phyloP scores from a whole-genome alignment of 2,113 vertebrate species.

The Takifugu bimaculatus region DNA sequence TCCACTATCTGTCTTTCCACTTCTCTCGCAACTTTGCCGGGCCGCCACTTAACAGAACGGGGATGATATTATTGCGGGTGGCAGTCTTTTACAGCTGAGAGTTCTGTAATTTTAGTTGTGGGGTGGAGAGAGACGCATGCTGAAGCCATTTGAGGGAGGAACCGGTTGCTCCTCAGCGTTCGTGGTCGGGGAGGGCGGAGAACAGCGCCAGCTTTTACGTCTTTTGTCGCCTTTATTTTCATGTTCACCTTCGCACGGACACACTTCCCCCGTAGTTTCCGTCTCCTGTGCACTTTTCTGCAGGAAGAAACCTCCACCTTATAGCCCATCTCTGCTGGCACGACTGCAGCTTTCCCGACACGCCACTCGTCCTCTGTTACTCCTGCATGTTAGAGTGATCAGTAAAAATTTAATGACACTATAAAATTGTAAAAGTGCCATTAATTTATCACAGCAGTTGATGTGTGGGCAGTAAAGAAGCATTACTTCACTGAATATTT shows the following conservation, averaged over 20 bases:
- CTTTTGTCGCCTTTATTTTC: constrained; percentile 74
- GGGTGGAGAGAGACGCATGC: constrained; percentile 71
- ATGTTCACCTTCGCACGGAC: not conserved
- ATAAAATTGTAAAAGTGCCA: constrained; percentile 99
- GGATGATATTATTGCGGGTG: constrained; percentile 73
- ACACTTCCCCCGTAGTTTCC: not conserved
- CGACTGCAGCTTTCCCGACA: constrained; percentile 81
- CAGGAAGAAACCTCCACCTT: constrained; percentile 16
- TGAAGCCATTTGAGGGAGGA: constrained; percentile 82
- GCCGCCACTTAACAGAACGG: constrained; percentile 48
- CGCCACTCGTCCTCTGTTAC: constrained; percentile 89
- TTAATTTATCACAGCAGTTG: constrained; percentile 97
- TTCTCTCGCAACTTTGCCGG: constrained; percentile 7
- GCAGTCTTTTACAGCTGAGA: constrained; percentile 77
- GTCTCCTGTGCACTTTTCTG: not conserved
- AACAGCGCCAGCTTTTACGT: constrained; percentile 71
- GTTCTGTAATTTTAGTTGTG: constrained; percentile 79
- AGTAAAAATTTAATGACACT: constrained; percentile 99
- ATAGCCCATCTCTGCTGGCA: constrained; percentile 53
- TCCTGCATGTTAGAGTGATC: constrained; percentile 94
- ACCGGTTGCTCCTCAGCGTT: constrained; percentile 71
- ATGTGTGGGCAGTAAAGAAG: constrained; percentile 90
- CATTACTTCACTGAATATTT: constrained; percentile 95
- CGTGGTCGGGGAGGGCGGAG: constrained; percentile 76
- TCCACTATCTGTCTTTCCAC: constrained; percentile 50